Evolutionary conservation across 2,888 invertebrate genomes (phyloP).

Genomic region (Xanthia icteritia): DNA sequence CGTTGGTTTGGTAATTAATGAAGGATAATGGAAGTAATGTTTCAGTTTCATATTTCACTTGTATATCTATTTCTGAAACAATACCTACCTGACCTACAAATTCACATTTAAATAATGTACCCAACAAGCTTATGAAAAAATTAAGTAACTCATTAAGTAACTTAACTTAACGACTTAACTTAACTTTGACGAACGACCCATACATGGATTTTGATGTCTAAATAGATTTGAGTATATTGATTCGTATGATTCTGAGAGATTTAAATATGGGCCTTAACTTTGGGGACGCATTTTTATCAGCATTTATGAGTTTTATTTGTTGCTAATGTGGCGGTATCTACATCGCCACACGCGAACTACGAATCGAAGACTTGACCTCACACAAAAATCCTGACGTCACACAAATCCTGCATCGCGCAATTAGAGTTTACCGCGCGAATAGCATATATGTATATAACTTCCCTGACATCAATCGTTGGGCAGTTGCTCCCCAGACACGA

Average conservation of each 20-base stretch:
- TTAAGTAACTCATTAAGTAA: neutral
- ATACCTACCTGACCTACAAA: neutral
- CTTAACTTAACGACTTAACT: too few species aligned
- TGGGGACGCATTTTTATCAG: too few species aligned
- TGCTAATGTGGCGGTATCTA: too few species aligned
- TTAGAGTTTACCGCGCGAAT: too few species aligned
- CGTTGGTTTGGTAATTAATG: conserved; percentile 9
- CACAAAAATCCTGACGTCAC: too few species aligned
- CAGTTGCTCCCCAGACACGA: too few species aligned
- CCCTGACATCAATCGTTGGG: too few species aligned
- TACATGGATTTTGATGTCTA: neutral
- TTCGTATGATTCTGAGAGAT: neutral
- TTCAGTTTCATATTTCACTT: neutral
- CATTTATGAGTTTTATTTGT: neutral
- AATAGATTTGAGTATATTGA: too few species aligned
- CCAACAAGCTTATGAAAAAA: neutral
- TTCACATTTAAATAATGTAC: neutral
- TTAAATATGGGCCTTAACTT: neutral
- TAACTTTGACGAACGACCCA: neutral
- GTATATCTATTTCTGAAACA: neutral
- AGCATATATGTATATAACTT: too few species aligned
- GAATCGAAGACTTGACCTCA: too few species aligned
- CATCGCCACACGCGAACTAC: too few species aligned
- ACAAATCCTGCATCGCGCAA: too few species aligned
- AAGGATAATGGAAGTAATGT: conserved; percentile 2